Base-by-base conservation (phyloP, 2,113 vertebrate genomes). In the Sceloporus undulatus region DNA sequence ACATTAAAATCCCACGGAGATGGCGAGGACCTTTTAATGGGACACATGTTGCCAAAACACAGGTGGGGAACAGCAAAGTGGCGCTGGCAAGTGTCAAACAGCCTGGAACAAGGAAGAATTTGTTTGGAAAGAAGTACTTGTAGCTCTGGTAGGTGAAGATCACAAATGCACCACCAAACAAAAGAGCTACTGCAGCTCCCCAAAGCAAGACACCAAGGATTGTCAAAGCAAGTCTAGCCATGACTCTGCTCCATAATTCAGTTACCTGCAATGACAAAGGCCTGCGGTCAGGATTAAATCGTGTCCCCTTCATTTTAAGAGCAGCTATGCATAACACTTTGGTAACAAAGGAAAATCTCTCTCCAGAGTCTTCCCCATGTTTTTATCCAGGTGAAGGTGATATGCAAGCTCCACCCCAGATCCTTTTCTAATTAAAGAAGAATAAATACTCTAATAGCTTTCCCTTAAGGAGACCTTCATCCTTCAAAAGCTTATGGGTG, bases 1-100 rank as follows among this genome's bases (percentile, higher is more conserved):
- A 93, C 93, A 94, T 94, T 1, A 95, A 25, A 82, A 9, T 5
- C 25, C 94, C 95, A 81, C 93, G 92, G 0, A 18, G 9, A 6
- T 10, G 86, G 5, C 66, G 7, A 40, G 93, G 91, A 3, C 19
- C 2, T 25, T 75, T 92, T 1, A 0, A 0, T 89, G 89, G 88
- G 59, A 81, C 2, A n/a, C n/a, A 90, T 1, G 88, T 0, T 18
- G 94, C 84, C 84, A 96, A 16, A 76, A 83, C 0, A 79, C 94
- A 93, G 52, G 89, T 48, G 23, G 84, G 85, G 0, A 95, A 1
- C 59, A 96, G 81, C 2, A n/a, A 7, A 54, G 91, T 1, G 0
- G 88, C 89, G 66, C 52, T 59, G 52, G 4, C 34, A 82, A 91
- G 6, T 88, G 92, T 89, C 68, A 96, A 2, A 59, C 87, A 94